Conservation (phyloP, 2,797 vertebrate genomes). For the Macroramphosus scolopax region DNA sequence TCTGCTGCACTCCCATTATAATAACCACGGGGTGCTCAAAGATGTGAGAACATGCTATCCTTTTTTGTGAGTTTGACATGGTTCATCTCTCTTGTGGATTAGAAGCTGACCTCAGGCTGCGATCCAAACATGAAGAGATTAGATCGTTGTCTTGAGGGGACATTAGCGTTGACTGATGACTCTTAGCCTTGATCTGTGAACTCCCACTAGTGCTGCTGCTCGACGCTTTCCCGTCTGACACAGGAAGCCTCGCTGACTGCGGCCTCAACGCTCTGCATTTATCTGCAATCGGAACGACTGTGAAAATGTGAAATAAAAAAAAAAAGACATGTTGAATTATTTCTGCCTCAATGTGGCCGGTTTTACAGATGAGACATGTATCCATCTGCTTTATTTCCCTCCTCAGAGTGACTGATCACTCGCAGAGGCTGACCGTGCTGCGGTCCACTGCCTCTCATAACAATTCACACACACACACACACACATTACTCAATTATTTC, state of each 20-base stretch:
- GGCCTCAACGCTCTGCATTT: slow-evolving; percentile 25
- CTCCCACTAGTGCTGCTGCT: slow-evolving; percentile 29
- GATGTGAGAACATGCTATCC: slow-evolving; percentile 36
- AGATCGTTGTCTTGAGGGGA: slow-evolving; percentile 53
- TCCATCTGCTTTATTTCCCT: slow-evolving; percentile 57
- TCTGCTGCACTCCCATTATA: slow-evolving; percentile 34
- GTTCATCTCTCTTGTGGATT: slow-evolving; percentile 66
- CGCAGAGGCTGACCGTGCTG: slow-evolving; percentile 33
- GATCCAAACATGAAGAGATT: slow-evolving; percentile 69
- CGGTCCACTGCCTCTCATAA: slow-evolving; percentile 22
- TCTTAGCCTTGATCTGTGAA: slow-evolving; percentile 37
- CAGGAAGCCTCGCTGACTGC: slow-evolving; percentile 21
- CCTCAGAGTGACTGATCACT: slow-evolving; percentile 45
- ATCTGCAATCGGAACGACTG: slow-evolving; percentile 25
- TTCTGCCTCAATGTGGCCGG: slow-evolving; percentile 51
- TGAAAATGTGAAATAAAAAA: too few species aligned
- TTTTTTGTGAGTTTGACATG: slow-evolving; percentile 64
- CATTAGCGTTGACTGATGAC: slow-evolving; percentile 66
- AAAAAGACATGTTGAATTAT: slow-evolving; percentile 27
- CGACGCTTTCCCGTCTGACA: slow-evolving; percentile 26
- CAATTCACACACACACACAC: slow-evolving; percentile 24
- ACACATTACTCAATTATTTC: slow-evolving; percentile 39
- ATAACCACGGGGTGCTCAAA: slow-evolving; percentile 17
- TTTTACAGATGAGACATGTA: slow-evolving; percentile 40
- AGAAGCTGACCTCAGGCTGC: slow-evolving; percentile 65